A percentile compares a stretch with the other conserved stretches of the same genome.
phyloP scores from a whole-genome alignment of 2,888 invertebrate genomes.

The Aphrophora alni region DNA sequence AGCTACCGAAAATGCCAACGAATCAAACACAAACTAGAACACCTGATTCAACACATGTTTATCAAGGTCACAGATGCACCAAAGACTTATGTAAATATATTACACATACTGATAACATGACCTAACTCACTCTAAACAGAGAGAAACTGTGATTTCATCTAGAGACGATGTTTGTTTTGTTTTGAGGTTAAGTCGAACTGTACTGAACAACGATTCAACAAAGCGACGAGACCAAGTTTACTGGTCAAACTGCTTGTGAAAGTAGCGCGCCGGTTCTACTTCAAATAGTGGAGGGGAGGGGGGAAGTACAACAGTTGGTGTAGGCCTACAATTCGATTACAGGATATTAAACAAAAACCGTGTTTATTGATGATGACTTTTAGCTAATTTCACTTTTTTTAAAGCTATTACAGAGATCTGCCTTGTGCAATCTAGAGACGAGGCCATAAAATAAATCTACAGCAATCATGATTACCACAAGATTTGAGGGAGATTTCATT shows the following conservation, averaged over 20 bases:
- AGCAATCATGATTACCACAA: no score
- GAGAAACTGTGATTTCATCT: no score
- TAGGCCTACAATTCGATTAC: no score
- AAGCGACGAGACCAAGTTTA: neutral
- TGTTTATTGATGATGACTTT: no score
- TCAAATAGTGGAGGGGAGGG: neutral
- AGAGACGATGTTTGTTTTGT: neutral
- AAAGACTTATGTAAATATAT: neutral
- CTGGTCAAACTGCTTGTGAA: neutral
- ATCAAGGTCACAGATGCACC: neutral
- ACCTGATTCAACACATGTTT: neutral
- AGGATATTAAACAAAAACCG: no score
- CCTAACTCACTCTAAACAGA: neutral
- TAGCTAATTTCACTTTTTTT: no score
- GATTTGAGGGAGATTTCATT: no score
- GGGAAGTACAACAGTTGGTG: neutral
- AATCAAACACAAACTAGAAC: neutral
- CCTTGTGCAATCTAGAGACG: no score
- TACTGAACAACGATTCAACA: neutral
- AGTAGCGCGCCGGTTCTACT: neutral
- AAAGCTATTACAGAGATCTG: no score
- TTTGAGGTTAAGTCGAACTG: neutral
- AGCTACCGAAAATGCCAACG: neutral
- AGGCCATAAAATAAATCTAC: no score
- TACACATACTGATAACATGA: neutral